Evolutionary conservation across 2,797 vertebrate genomes (phyloP).

Genomic region (Knipowitschia caucasica): DNA sequence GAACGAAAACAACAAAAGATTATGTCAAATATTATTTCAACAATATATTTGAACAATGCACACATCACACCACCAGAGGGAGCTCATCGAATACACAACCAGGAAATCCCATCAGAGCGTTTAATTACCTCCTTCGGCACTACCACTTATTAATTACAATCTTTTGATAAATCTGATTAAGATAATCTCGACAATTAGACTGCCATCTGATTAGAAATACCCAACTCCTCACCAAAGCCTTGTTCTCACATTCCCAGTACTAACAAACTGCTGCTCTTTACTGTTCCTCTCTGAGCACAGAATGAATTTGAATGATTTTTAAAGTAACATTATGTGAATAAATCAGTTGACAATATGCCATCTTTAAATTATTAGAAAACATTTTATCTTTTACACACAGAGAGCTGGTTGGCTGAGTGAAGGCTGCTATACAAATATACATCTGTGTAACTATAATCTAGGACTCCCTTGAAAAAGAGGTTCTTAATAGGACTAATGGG

Average conservation of each 20-base stretch:
- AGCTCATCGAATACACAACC: constrained; percentile 25
- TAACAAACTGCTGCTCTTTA: not conserved
- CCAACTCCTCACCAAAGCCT: not conserved
- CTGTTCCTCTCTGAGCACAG: no score
- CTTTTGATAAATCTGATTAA: not conserved
- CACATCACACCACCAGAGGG: constrained; percentile 61
- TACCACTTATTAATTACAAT: constrained; percentile 6
- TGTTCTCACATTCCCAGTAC: not conserved
- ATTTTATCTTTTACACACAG: no score
- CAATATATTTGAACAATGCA: not conserved
- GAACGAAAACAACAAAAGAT: constrained; percentile 24
- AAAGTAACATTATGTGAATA: no score
- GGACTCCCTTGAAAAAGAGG: no score
- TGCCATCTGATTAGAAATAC: not conserved
- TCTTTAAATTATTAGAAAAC: no score
- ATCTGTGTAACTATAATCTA: no score
- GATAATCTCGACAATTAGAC: not conserved
- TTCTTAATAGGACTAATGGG: no score
- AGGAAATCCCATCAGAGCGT: not conserved
- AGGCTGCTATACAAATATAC: no score
- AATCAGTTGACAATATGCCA: no score
- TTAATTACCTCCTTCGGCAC: not conserved
- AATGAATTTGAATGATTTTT: no score
- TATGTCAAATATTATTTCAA: not conserved
- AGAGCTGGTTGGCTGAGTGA: no score